phyloP scores from a whole-genome alignment of 2,888 invertebrate species.

The Agrochola lota region DNA sequence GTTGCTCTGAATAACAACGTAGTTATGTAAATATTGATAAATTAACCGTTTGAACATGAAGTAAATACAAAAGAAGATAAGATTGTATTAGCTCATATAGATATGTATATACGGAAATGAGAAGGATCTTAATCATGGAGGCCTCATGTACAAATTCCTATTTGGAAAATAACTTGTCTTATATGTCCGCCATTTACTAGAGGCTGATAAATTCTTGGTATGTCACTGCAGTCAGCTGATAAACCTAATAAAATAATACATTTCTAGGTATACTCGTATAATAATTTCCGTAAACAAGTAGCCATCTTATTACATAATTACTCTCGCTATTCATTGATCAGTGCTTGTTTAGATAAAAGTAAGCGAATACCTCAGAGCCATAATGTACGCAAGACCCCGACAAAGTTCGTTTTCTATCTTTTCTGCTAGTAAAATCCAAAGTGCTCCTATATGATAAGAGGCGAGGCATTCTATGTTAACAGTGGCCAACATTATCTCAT shows the following conservation, averaged over 20 bases:
- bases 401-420: not conserved
- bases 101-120: not conserved
- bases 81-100: not conserved
- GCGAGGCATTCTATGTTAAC: not conserved
- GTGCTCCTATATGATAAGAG: not conserved
- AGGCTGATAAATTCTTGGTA: not conserved
- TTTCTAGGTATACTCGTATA: not conserved
- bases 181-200: not conserved
- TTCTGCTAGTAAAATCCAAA: not conserved
- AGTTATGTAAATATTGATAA: not conserved
- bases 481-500: not conserved
- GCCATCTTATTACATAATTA: not conserved
- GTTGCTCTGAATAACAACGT: constrained; percentile 16
- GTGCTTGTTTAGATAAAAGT: not conserved
- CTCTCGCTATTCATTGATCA: not conserved
- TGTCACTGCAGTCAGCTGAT: not conserved
- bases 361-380: not conserved
- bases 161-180: not conserved
- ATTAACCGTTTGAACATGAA: constrained; percentile 1
- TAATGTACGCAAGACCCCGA: not conserved
- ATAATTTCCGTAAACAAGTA: not conserved
- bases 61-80: constrained; percentile 10
- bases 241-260: not conserved
- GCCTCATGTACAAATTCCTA: not conserved
- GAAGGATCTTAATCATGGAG: not conserved